Conservation (phyloP, 2,797 vertebrate species). For the Etheostoma nigrum region DNA sequence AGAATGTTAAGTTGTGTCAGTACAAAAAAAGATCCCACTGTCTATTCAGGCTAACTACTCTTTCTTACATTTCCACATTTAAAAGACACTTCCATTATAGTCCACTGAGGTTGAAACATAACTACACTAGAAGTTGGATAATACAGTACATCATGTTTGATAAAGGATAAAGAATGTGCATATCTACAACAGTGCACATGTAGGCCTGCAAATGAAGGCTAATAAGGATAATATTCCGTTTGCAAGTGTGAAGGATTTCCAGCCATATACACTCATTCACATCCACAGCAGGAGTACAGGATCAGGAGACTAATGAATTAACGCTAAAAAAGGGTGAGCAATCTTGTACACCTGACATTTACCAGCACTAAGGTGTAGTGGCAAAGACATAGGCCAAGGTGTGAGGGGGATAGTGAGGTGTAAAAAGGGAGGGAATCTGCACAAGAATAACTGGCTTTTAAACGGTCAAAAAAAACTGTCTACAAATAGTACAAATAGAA, state of each 20-base stretch:
- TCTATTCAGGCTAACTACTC: neutral
- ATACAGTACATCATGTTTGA: neutral
- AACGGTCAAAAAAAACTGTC: neutral
- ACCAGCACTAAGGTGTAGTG: slow-evolving; percentile 17
- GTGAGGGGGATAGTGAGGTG: neutral
- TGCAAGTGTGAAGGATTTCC: slow-evolving; percentile 6
- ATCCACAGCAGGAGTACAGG: slow-evolving; percentile 23
- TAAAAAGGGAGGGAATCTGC: neutral
- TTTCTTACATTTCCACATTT: neutral
- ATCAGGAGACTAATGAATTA: slow-evolving; percentile 45
- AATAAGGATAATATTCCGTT: neutral
- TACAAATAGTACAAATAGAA: neutral
- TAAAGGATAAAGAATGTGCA: neutral
- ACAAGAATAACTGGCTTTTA: slow-evolving; percentile 17
- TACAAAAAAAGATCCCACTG: neutral
- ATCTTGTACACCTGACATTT: slow-evolving; percentile 47
- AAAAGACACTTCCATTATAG: neutral
- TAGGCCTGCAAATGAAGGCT: neutral
- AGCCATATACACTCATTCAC: slow-evolving; percentile 10
- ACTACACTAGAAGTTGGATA: neutral
- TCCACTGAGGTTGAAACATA: neutral
- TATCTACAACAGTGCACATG: neutral
- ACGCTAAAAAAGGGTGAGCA: slow-evolving; percentile 12
- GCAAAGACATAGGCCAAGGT: slow-evolving; percentile 11
- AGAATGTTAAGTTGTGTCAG: slow-evolving; percentile 32